Evolutionary conservation across 2,888 invertebrate species (phyloP).

Genomic region (Pachydiplax longipennis): DNA sequence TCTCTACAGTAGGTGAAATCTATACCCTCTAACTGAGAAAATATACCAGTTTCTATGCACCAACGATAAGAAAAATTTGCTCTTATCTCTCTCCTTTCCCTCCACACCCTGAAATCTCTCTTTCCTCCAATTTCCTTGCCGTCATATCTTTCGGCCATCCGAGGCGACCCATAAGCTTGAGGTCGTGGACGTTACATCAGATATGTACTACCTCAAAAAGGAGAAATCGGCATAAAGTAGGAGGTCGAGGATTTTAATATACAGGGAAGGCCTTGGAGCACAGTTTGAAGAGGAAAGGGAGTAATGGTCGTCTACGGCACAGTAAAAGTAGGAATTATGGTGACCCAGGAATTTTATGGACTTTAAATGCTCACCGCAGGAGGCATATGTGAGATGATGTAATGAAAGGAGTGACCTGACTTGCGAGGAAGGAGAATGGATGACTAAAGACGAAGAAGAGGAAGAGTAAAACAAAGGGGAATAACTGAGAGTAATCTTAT

Average conservation of each 20-base stretch:
- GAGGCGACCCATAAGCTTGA: too few relatives aligned
- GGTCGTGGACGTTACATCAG: neutral
- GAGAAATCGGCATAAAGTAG: neutral
- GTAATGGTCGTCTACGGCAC: neutral
- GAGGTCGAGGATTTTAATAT: neutral
- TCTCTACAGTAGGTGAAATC: too few relatives aligned
- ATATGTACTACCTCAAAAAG: neutral
- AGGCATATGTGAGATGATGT: neutral
- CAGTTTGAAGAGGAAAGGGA: neutral
- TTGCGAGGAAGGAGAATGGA: neutral
- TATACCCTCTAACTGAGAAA: too few relatives aligned
- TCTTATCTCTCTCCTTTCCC: neutral
- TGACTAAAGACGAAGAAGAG: neutral
- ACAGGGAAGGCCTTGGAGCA: neutral
- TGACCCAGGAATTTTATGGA: neutral
- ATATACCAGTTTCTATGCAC: too few relatives aligned
- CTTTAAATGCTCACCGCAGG: neutral
- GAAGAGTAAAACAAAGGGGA: neutral
- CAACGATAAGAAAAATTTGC: too few relatives aligned
- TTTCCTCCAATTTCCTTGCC: neutral
- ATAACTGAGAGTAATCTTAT: neutral
- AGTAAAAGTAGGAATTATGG: slow-evolving; percentile 34
- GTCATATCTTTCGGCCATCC: neutral
- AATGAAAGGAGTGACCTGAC: slow-evolving; percentile 10
- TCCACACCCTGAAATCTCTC: neutral